Percentiles rank a stretch among this genome's conserved stretches.
These are phyloP conservation scores for Noctua janthina DNA, from an alignment of 2,888 invertebrate genomes.

Conservation along the genomic window DNA sequence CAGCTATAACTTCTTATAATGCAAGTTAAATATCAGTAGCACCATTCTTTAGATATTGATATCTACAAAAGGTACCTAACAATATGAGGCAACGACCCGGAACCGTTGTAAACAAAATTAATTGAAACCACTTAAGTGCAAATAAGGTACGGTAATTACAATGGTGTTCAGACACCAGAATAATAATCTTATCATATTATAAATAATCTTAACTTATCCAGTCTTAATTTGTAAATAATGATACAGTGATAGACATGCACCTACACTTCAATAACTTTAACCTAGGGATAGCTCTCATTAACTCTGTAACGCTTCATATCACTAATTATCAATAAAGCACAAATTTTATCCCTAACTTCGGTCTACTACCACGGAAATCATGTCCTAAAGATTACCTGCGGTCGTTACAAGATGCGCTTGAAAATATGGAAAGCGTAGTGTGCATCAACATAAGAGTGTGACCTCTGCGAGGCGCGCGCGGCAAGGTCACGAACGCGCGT, in stretches of 20 bases:
- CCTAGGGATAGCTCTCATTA: neutral
- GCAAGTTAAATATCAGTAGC: conserved; percentile 58
- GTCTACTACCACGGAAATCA: conserved; percentile 16
- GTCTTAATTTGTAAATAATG: neutral
- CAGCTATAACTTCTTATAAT: conserved; percentile 68
- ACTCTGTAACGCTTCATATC: neutral
- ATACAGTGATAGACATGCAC: neutral
- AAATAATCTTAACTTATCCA: conserved; percentile 1
- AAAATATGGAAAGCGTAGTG: conserved; percentile 79
- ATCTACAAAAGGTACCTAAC: conserved; percentile 35
- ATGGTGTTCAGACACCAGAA: conserved; percentile 19
- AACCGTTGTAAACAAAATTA: conserved; percentile 47
- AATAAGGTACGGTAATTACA: conserved; percentile 36
- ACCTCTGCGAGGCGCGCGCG: conserved; percentile 88
- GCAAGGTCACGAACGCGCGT: conserved; percentile 91
- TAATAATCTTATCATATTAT: conserved; percentile 20
- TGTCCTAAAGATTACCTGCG: conserved; percentile 32
- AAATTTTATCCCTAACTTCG: neutral
- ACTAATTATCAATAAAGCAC: neutral
- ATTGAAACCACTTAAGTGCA: conserved; percentile 39
- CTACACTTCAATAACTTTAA: neutral
- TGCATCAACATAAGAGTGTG: conserved; percentile 87
- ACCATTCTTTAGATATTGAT: conserved; percentile 42
- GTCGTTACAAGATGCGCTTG: conserved; percentile 61
- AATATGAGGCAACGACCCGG: conserved; percentile 46